Evolutionary conservation across 2,113 vertebrate genomes (phyloP).

Genomic region (Mesitornis unicolor): DNA sequence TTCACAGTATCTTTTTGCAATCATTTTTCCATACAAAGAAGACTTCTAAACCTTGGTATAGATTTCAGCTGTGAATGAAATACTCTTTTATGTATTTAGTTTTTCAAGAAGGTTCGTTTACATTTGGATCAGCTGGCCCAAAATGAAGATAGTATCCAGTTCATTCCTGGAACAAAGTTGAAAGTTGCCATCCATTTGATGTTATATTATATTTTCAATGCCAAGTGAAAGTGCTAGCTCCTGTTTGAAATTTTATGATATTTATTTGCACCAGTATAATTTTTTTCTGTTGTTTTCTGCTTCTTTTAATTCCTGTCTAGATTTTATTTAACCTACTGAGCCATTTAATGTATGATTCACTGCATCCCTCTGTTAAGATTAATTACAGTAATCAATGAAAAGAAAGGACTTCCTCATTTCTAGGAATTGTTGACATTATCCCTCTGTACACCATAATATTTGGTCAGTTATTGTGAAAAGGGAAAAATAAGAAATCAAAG

Average conservation of each 20-base stretch:
- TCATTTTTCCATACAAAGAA: neutral
- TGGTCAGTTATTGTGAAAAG: neutral
- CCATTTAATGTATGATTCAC: neutral
- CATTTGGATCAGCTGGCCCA: neutral
- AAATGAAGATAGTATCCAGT: neutral
- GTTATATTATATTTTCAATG: neutral
- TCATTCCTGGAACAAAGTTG: constrained; percentile 2
- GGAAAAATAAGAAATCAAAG: neutral
- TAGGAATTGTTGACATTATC: neutral
- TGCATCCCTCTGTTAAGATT: neutral
- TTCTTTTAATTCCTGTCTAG: neutral
- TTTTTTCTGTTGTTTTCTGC: neutral
- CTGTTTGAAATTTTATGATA: neutral
- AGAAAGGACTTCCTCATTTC: neutral
- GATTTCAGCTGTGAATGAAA: constrained; percentile 5
- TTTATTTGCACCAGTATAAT: neutral
- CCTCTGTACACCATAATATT: neutral
- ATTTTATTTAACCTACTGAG: neutral
- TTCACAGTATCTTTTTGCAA: constrained; percentile 3
- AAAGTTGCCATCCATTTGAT: neutral
- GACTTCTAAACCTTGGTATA: neutral
- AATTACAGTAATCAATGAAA: neutral
- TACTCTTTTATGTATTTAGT: neutral
- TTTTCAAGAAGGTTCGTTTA: neutral
- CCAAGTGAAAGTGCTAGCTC: neutral